These are phyloP conservation scores for Argyresthia albistria DNA, from an alignment of 2,888 invertebrate genomes.

Conservation along the genomic window DNA sequence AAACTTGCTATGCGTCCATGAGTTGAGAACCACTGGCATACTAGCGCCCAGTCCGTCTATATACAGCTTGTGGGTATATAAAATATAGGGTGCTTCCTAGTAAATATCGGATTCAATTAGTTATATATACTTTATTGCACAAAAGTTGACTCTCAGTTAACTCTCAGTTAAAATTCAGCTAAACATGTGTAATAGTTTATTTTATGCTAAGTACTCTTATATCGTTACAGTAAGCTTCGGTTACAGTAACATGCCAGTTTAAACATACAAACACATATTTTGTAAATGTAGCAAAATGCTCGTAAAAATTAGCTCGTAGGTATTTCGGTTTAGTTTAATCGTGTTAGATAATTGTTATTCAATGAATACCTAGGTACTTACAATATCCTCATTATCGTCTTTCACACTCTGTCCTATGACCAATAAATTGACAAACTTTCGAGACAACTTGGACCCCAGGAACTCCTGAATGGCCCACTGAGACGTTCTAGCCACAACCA, in stretches of 20 bases:
- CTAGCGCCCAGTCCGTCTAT: constrained; percentile 82
- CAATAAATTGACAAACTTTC: constrained; percentile 79
- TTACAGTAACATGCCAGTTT: too few species aligned
- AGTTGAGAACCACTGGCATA: constrained; percentile 76
- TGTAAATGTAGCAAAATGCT: too few species aligned
- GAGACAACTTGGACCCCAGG: constrained; percentile 72
- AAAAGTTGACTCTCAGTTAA: too few species aligned
- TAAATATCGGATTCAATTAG: background rate
- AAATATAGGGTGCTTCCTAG: constrained; percentile 79
- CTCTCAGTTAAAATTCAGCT: too few species aligned
- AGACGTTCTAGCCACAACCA: constrained; percentile 78
- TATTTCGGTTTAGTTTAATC: too few species aligned
- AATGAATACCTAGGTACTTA: constrained; percentile 26
- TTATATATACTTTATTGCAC: too few species aligned
- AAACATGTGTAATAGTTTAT: too few species aligned
- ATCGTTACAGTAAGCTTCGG: too few species aligned
- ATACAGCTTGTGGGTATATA: constrained; percentile 83
- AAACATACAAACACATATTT: too few species aligned
- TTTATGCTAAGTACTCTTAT: too few species aligned
- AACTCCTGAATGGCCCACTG: constrained; percentile 85
- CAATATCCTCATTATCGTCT: constrained; percentile 50
- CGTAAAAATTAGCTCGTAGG: too few species aligned
- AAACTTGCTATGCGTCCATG: constrained; percentile 77
- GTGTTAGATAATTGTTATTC: too few species aligned
- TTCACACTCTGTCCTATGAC: constrained; percentile 78